These are phyloP conservation scores for Achroia grisella DNA, from an alignment of 1,140 invertebrate genomes.

Conservation along the genomic window DNA sequence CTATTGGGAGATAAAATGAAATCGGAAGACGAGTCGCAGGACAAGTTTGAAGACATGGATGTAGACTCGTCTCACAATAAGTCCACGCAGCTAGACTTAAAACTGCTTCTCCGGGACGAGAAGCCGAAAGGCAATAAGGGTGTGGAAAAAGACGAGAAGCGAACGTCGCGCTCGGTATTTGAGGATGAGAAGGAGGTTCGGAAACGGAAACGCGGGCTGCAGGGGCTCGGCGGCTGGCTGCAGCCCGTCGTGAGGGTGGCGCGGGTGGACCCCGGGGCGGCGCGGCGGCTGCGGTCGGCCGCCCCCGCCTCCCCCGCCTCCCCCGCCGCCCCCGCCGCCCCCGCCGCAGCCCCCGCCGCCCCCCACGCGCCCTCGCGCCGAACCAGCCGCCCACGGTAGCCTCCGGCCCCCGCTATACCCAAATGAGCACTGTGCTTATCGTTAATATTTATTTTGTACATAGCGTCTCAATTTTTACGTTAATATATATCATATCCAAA, in stretches of 20 bases:
- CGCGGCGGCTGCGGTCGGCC: constrained; percentile 46
- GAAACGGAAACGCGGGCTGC: constrained; percentile 30
- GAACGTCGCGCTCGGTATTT: constrained; percentile 22
- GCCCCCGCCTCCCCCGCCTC: constrained; percentile 16
- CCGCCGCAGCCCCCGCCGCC: constrained; percentile 13
- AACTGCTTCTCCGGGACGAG: constrained; percentile 10
- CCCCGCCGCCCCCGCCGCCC: constrained; percentile 23
- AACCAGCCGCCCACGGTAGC: constrained; percentile 1
- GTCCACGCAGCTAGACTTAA: constrained; percentile 16
- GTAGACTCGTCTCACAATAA: constrained; percentile 13
- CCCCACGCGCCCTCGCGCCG: background rate
- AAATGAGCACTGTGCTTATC: too few species aligned
- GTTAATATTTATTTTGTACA: constrained; percentile 3
- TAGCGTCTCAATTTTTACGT: background rate
- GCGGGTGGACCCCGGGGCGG: constrained; percentile 47
- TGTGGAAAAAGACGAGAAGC: constrained; percentile 19
- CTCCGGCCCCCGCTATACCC: background rate
- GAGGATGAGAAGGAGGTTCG: constrained; percentile 30
- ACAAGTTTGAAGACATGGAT: constrained; percentile 10
- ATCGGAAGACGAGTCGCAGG: constrained; percentile 7
- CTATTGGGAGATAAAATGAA: constrained; percentile 7
- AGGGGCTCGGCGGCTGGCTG: constrained; percentile 38
- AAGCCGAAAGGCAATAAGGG: constrained; percentile 6
- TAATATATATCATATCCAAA: background rate
- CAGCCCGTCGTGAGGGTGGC: constrained; percentile 66